Evolutionary conservation across 2,113 vertebrate genomes (phyloP).

Genomic region (Zingel zingel): DNA sequence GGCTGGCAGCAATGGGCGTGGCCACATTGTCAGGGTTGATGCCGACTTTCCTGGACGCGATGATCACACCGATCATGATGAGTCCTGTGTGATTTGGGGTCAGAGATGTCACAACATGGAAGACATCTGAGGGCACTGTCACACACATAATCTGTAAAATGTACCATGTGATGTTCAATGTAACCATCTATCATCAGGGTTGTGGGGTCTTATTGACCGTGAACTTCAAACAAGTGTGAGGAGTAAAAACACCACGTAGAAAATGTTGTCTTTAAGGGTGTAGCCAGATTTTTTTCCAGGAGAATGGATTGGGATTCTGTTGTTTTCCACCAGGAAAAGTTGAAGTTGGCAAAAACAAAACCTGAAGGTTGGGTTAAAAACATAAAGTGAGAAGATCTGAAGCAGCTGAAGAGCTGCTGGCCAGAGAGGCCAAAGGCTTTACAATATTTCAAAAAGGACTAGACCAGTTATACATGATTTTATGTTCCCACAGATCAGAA

Average conservation of each 20-base stretch:
- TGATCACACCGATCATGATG: slow-evolving; percentile 98
- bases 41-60: slow-evolving; percentile 94
- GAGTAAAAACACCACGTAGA: neutral
- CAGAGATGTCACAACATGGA: slow-evolving; percentile 2
- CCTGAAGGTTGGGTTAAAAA: neutral
- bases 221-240: neutral
- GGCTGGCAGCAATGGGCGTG: slow-evolving; percentile 96
- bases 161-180: neutral
- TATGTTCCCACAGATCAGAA: neutral
- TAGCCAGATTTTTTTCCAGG: neutral
- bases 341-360: neutral
- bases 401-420: neutral
- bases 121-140: neutral
- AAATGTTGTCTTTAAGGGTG: neutral
- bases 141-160: neutral
- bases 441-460: neutral
- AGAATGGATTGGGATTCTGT: neutral
- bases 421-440: neutral
- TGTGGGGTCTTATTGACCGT: neutral
- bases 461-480: neutral
- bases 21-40: slow-evolving; percentile 99
- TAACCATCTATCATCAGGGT: neutral
- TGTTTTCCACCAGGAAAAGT: neutral
- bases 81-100: slow-evolving; percentile 84
- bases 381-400: neutral